Conservation (phyloP, 1,140 invertebrate species). For the Myzus persicae region DNA sequence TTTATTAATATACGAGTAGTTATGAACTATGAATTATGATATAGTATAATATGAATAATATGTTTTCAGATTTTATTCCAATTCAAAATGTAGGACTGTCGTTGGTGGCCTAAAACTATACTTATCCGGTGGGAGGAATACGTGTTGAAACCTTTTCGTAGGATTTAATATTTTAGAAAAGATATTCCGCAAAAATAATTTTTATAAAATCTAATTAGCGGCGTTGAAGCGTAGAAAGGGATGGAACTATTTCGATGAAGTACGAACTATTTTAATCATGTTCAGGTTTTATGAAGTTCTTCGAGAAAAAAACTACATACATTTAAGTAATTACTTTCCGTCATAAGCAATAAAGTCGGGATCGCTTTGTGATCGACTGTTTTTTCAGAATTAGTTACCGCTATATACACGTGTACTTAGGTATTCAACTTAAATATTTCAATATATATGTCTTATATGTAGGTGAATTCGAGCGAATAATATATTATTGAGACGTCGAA, state of each 20-base stretch:
- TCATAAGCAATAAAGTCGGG: background rate
- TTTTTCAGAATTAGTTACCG: background rate
- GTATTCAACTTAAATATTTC: background rate
- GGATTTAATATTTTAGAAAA: background rate
- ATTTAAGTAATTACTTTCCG: background rate
- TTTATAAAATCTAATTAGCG: background rate
- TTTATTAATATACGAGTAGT: too few relatives aligned
- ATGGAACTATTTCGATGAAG: background rate
- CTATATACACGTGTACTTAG: background rate
- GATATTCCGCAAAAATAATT: background rate
- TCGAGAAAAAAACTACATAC: background rate
- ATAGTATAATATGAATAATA: too few relatives aligned
- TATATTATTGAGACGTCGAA: background rate
- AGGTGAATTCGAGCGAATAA: background rate
- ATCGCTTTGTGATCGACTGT: background rate
- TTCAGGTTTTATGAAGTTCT: background rate
- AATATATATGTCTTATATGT: background rate
- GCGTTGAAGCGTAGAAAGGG: background rate
- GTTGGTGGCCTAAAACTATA: too few relatives aligned
- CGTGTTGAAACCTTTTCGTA: background rate
- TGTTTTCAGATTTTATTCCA: too few relatives aligned
- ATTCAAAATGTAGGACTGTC: too few relatives aligned
- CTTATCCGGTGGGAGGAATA: background rate
- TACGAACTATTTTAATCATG: background rate
- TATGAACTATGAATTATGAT: too few relatives aligned